A percentile compares a stretch with the other conserved stretches of the same genome.
Conservation (phyloP, 2,888 invertebrate species). For the Drosophila kambysellisi region DNA sequence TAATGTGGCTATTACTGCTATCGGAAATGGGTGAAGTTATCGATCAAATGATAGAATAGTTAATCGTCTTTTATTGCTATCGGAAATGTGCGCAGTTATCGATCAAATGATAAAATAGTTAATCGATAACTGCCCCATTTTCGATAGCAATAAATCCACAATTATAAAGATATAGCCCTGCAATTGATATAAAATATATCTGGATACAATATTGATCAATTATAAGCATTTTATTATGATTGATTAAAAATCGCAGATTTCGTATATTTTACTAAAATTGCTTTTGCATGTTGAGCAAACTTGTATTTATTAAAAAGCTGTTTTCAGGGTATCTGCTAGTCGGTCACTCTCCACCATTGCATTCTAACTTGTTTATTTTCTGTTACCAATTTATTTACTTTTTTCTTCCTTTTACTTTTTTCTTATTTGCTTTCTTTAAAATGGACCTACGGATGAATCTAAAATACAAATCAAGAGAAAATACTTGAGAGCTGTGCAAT, state of each 20-base stretch:
- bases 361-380: neutral
- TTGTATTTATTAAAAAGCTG: neutral
- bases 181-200: neutral
- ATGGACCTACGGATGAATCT: neutral
- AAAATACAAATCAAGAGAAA: constrained; percentile 22
- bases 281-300: neutral
- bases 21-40: too few species aligned
- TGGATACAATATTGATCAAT: neutral
- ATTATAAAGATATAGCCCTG: neutral
- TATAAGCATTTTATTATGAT: neutral
- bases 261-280: rapidly evolving
- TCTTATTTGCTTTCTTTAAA: neutral
- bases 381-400: neutral
- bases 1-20: neutral
- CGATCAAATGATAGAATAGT: too few species aligned
- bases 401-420: neutral
- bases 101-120: too few species aligned
- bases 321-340: neutral
- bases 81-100: too few species aligned
- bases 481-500: neutral
- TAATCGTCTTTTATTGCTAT: too few species aligned
- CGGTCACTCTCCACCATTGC: neutral
- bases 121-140: neutral
- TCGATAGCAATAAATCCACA: rapidly evolving
- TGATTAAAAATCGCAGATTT: too few species aligned